Evolutionary conservation across 2,113 vertebrate species (phyloP), one percentile per base, ranked within the genome.

Genomic region (Leptosomus discolor): DNA sequence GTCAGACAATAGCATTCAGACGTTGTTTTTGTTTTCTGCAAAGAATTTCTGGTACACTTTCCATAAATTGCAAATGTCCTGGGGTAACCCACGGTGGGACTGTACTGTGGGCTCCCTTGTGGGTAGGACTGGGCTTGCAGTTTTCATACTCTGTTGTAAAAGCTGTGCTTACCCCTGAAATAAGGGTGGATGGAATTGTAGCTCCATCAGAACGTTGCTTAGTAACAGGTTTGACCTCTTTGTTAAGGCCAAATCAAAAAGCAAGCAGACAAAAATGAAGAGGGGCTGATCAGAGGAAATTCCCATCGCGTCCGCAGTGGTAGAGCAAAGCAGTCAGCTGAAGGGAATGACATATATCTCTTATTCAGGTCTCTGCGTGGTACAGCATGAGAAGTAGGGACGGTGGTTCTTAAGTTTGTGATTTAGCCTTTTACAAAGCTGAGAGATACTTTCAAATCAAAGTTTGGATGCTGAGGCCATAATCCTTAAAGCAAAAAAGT

Each of bases 181-280:
- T 26, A 98, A 97, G 98, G 98, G 94, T 98, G 98, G 73, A 98
- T 60, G 84, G 97, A 97, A 83, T 98, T 98, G 95, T 97, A 98
- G 97, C 91, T 98, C 98, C 26, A 98, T 98, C 88, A 98, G 98
- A 88, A 98, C 98, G 58, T 98, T 98, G 32, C 98, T 98, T 11
- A 97, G 48, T 20, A 48, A 39, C 20, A 39, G 41, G 45, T 63
- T 26, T 61, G 41, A 45, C 29, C 18, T 37, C 26, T 56, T n/a
- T 73, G 29, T 64, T 54, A 50, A 74, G 76, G 22, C 37, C 50
- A 45, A 39, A 45, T 48, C 7, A 50, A 48, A 64, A 89, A 82
- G 16, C 27, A 64, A 82, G 60, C 8, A 16, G 39, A 11, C 29
- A 37, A 60, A 50, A 9, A 69, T 19, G n/a, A 26, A 30, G 53